Conservation (phyloP, 2,797 vertebrate species). For the Naso thynnoides region DNA sequence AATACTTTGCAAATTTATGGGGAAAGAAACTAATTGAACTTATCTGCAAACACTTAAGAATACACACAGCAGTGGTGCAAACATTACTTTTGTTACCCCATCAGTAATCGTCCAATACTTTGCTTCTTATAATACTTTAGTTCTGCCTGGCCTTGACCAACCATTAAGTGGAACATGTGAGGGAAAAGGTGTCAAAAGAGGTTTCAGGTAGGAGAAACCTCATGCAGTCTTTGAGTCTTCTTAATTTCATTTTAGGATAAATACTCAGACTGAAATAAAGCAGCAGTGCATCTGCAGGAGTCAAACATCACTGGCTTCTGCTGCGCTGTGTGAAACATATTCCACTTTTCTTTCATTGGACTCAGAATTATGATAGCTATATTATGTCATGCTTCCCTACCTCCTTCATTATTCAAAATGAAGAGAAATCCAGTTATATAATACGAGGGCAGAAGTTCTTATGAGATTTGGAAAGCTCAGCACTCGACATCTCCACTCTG, state of each 20-base stretch:
- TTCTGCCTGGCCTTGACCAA: constrained; percentile 1
- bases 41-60: neutral
- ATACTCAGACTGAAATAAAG: constrained; percentile 32
- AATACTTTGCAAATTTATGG: neutral
- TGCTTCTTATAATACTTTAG: neutral
- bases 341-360: constrained; percentile 67
- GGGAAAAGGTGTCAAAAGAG: constrained; percentile 11
- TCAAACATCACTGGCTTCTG: constrained; percentile 48
- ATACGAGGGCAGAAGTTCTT: constrained; percentile 77
- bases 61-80: neutral
- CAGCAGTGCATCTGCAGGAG: constrained; percentile 22
- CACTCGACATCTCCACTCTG: constrained; percentile 79
- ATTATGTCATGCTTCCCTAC: constrained; percentile 74
- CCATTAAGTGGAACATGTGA: constrained; percentile 1
- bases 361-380: constrained; percentile 74
- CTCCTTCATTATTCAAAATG: constrained; percentile 81
- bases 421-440: constrained; percentile 80
- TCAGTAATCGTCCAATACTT: neutral
- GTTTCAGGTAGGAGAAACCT: constrained; percentile 23
- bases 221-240: neutral
- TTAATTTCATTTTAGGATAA: constrained; percentile 22
- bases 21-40: neutral
- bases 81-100: neutral
- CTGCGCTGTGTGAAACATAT: constrained; percentile 62
- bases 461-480: constrained; percentile 83